Conservation (phyloP, 2,113 vertebrate genomes). For the Gasterosteus aculeatus region DNA sequence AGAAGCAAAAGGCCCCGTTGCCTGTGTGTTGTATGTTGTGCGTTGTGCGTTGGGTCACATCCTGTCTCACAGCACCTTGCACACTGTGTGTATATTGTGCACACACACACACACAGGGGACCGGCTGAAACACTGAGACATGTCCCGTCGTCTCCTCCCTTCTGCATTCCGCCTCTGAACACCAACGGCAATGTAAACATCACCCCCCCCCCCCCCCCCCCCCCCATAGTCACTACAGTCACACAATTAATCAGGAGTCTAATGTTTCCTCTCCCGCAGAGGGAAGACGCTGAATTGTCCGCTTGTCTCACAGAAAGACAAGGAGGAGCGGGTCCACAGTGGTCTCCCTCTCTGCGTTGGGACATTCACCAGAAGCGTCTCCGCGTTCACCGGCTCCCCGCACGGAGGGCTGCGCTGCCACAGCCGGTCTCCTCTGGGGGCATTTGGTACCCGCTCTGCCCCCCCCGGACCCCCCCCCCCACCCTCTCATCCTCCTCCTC, state of each 20-base stretch:
- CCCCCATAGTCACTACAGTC: background rate
- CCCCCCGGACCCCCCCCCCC: background rate
- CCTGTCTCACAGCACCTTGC: background rate
- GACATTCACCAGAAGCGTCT: no score
- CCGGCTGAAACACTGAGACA: background rate
- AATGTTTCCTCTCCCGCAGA: background rate
- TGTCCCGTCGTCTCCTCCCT: background rate
- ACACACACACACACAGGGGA: background rate
- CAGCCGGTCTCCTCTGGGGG: background rate
- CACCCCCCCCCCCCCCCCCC: background rate
- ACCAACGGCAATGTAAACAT: background rate
- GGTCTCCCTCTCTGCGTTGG: no score
- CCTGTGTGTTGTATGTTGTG: background rate
- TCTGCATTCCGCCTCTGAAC: background rate
- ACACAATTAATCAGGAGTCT: conserved; percentile 12
- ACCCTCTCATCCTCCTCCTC: background rate
- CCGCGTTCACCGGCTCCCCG: background rate
- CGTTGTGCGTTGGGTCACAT: background rate
- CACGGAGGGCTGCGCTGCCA: conserved; percentile 48
- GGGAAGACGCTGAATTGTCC: background rate
- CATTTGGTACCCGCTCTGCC: background rate
- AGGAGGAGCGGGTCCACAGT: background rate
- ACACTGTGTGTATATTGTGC: background rate
- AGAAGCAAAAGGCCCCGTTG: no score
- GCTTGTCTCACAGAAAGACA: conserved; percentile 10